Conservation (phyloP, 37 sponge, comb jelly and placozoan genomes). For the Spongilla lacustris region DNA sequence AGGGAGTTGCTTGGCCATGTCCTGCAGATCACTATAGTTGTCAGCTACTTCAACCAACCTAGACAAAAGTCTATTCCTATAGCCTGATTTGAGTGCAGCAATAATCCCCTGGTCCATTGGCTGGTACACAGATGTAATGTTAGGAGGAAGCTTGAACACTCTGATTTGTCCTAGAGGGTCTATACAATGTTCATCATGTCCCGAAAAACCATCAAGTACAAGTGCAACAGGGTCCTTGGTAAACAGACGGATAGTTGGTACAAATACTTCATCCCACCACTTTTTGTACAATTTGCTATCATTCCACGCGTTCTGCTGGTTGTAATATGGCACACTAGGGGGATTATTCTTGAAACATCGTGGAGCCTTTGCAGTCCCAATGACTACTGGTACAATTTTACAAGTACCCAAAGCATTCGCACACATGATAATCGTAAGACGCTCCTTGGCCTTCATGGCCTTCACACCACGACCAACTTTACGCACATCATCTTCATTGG, state of each 20-base stretch:
- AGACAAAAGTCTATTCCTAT: background rate
- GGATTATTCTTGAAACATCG: background rate
- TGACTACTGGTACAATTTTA: background rate
- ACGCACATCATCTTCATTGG: background rate
- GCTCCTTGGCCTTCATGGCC: background rate
- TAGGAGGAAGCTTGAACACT: conserved; percentile 41
- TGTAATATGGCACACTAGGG: background rate
- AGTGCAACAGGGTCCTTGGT: background rate
- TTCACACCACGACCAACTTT: background rate
- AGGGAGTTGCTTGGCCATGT: background rate
- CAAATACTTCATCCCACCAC: background rate
- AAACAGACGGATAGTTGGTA: background rate
- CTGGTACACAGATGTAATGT: conserved; percentile 53
- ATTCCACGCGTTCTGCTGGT: background rate
- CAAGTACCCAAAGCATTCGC: background rate
- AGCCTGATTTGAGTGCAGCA: conserved; percentile 43
- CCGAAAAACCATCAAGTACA: background rate
- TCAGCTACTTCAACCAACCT: background rate
- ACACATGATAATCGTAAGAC: background rate
- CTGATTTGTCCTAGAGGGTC: background rate
- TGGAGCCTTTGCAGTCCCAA: background rate
- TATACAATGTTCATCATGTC: background rate
- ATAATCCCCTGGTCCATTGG: conserved; percentile 71
- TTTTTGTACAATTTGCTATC: background rate
- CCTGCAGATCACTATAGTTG: background rate